Percentiles rank a stretch among this genome's conserved stretches.
These are phyloP conservation scores for Onthophagus sagittarius DNA, from an alignment of 2,888 invertebrate genomes.

Conservation along the genomic window DNA sequence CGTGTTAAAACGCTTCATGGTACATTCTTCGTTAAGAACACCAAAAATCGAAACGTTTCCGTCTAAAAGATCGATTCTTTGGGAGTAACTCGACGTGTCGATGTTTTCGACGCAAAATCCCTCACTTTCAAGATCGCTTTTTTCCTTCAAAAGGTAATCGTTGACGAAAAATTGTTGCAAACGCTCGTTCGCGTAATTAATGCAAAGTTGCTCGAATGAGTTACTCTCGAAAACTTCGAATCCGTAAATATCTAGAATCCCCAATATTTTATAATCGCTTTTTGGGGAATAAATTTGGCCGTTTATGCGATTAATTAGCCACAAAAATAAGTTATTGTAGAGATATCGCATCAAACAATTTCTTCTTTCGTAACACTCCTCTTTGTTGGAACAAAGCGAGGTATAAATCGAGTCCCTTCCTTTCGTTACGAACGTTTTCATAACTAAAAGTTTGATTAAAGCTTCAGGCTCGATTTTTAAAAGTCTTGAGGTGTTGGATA, in stretches of 20 bases:
- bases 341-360: constrained; percentile 45
- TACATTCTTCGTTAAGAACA: constrained; percentile 41
- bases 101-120: constrained; percentile 33
- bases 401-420: constrained; percentile 37
- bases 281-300: constrained; percentile 29
- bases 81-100: constrained; percentile 32
- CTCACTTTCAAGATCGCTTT: constrained; percentile 37
- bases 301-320: constrained; percentile 41
- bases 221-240: constrained; percentile 43
- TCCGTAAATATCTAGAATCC: constrained; percentile 45
- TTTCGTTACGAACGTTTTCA: constrained; percentile 38
- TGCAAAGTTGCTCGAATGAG: constrained; percentile 39
- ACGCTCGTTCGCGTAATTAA: constrained; percentile 45
- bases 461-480: constrained; percentile 31
- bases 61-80: constrained; percentile 37
- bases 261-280: constrained; percentile 35
- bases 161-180: constrained; percentile 43
- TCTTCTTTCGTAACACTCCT: constrained; percentile 44
- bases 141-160: constrained; percentile 37
- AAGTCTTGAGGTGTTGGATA: constrained; percentile 34
- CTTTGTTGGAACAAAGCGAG: constrained; percentile 38
- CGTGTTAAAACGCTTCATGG: constrained; percentile 34
- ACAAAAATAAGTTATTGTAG: constrained; percentile 44
- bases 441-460: constrained; percentile 36
- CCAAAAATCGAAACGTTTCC: constrained; percentile 40